Percentiles rank a stretch among this genome's conserved stretches.
Conservation (phyloP, 2,888 invertebrate genomes). For the Apamea monoglypha region DNA sequence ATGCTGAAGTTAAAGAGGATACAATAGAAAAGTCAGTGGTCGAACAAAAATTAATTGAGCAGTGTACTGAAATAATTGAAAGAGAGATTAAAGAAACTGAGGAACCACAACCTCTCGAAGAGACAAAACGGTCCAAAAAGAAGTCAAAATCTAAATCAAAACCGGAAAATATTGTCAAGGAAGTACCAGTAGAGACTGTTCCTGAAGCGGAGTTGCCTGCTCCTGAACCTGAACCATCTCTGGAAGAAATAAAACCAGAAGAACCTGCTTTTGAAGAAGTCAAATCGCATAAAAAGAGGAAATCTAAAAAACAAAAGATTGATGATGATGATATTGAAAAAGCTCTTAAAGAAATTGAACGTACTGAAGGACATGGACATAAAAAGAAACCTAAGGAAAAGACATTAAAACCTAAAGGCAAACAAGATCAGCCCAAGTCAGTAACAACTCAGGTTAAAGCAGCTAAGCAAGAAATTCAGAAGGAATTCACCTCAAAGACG, state of each 20-base stretch:
- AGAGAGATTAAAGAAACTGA: conserved; percentile 12
- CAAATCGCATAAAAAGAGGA: conserved; percentile 79
- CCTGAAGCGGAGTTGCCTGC: conserved; percentile 32
- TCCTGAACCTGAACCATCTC: conserved; percentile 8
- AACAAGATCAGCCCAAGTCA: conserved; percentile 39
- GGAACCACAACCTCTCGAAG: conserved; percentile 35
- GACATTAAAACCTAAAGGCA: conserved; percentile 59
- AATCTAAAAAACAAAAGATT: conserved; percentile 76
- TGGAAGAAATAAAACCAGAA: conserved; percentile 23
- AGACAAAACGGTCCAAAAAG: conserved; percentile 65
- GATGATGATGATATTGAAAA: conserved; percentile 78
- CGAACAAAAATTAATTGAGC: conserved; percentile 32
- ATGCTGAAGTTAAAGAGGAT: conserved; percentile 41
- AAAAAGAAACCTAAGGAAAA: conserved; percentile 76
- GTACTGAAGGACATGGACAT: conserved; percentile 62
- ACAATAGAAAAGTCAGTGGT: conserved; percentile 6
- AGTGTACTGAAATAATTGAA: conserved; percentile 16
- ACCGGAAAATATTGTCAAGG: conserved; percentile 22
- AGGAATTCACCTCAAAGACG: not conserved
- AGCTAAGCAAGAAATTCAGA: conserved; percentile 6
- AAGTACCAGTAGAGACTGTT: conserved; percentile 24
- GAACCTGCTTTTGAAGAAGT: conserved; percentile 67
- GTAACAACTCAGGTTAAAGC: conserved; percentile 14
- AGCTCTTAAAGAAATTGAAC: conserved; percentile 78
- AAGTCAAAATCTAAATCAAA: conserved; percentile 69